Percentiles rank a stretch among this genome's conserved stretches.
phyloP scores from a whole-genome alignment of 1,140 invertebrate species.

The Akabosia matsudoensis region DNA sequence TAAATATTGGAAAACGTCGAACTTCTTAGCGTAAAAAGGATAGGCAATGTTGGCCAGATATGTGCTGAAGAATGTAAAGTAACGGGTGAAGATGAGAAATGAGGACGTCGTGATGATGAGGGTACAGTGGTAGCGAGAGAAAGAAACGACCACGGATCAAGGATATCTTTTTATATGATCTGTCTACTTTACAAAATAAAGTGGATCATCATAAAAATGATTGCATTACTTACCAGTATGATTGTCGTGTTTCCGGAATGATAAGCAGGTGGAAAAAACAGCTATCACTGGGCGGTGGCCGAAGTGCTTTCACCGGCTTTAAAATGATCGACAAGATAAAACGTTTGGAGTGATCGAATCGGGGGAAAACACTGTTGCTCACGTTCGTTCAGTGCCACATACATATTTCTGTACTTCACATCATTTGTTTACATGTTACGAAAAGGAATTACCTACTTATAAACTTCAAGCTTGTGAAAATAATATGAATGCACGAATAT shows the following conservation, averaged over 20 bases:
- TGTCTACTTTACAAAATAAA: not conserved
- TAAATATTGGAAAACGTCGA: too few relatives aligned
- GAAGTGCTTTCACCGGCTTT: not conserved
- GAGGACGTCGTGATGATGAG: too few relatives aligned
- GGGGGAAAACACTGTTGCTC: not conserved
- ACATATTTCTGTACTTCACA: not conserved
- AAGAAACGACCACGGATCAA: not conserved
- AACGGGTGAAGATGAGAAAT: too few relatives aligned
- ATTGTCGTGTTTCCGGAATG: not conserved
- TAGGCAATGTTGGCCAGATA: too few relatives aligned
- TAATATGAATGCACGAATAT: too few relatives aligned
- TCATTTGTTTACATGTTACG: not conserved
- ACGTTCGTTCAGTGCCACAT: not conserved
- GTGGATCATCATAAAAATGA: constrained; percentile 19
- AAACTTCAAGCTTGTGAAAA: too few relatives aligned
- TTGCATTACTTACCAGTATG: not conserved
- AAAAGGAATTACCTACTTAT: not conserved
- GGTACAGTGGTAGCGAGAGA: not conserved
- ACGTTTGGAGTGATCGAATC: not conserved
- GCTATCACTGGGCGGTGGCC: not conserved
- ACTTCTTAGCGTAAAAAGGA: too few relatives aligned
- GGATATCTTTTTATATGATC: not conserved
- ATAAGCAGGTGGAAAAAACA: not conserved
- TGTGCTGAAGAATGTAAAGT: too few relatives aligned
- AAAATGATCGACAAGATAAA: not conserved